Conservation (phyloP, 2,797 vertebrate genomes). For the Sebastiscus albofasciatus region DNA sequence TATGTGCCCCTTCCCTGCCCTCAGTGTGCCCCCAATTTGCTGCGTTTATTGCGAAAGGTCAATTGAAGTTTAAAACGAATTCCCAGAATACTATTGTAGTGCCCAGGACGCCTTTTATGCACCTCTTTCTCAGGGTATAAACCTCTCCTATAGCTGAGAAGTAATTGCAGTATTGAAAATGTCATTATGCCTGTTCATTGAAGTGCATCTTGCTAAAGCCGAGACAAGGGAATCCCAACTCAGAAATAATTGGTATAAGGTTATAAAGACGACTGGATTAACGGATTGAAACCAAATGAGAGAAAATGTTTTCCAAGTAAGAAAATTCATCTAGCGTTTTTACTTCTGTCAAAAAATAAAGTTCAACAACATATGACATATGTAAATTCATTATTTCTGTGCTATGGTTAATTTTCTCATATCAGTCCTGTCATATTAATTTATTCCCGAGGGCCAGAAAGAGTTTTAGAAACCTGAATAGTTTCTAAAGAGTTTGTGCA, state of each 20-base stretch:
- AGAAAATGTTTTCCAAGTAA: background rate
- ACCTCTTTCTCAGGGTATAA: slow-evolving; percentile 5
- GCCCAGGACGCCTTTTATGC: background rate
- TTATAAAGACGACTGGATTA: slow-evolving; percentile 3
- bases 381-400: background rate
- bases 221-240: background rate
- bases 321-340: background rate
- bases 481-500: background rate
- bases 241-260: slow-evolving; percentile 8
- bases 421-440: background rate
- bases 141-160: background rate
- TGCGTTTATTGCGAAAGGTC: background rate
- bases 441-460: background rate
- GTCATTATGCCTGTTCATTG: slow-evolving; percentile 24
- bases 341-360: background rate
- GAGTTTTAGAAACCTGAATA: background rate
- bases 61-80: slow-evolving; percentile 10
- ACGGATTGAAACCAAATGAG: background rate
- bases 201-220: background rate
- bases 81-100: background rate
- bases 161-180: slow-evolving; percentile 9
- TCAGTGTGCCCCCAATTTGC: slow-evolving; percentile 27
- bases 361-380: background rate
- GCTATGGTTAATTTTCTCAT: background rate
- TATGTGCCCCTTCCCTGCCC: slow-evolving; percentile 8